phyloP scores from a whole-genome alignment of 2,888 invertebrate species.

The Cerceris ruficornis region DNA sequence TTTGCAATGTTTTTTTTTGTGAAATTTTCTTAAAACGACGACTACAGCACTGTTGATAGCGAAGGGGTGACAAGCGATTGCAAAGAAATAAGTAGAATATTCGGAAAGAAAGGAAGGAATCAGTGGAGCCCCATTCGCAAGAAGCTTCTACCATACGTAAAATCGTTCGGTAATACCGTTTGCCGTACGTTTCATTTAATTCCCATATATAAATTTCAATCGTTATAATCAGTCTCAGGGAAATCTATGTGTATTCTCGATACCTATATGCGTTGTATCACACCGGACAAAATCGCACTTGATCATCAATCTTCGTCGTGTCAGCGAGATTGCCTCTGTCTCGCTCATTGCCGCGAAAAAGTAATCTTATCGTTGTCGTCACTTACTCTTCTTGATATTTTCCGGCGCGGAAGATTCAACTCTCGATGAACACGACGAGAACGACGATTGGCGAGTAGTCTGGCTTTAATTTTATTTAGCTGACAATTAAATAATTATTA shows the following conservation, averaged over 20 bases:
- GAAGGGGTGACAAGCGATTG: no score
- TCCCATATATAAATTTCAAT: slow-evolving; percentile 64
- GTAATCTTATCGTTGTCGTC: no score
- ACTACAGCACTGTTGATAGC: no score
- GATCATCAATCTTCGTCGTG: slow-evolving; percentile 20
- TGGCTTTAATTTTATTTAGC: slow-evolving; percentile 61
- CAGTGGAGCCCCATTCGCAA: slow-evolving; percentile 12
- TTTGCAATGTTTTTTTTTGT: no score
- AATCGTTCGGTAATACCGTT: slow-evolving; percentile 23
- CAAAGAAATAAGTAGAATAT: neutral
- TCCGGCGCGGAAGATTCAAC: no score
- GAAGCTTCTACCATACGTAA: slow-evolving; percentile 12
- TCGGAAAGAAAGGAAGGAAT: slow-evolving; percentile 4
- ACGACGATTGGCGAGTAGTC: slow-evolving; percentile 19
- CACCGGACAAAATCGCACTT: slow-evolving; percentile 31
- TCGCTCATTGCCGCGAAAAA: no score
- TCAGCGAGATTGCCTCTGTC: neutral
- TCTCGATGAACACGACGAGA: no score
- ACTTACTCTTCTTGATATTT: no score
- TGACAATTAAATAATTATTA: slow-evolving; percentile 51
- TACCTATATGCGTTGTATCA: slow-evolving; percentile 62
- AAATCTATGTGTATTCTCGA: slow-evolving; percentile 77
- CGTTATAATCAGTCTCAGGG: slow-evolving; percentile 80
- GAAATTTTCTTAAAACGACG: no score
- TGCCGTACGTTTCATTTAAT: slow-evolving; percentile 57